These are phyloP conservation scores for Cinclus cinclus DNA, from an alignment of 2,113 vertebrate species.

Conservation along the genomic window DNA sequence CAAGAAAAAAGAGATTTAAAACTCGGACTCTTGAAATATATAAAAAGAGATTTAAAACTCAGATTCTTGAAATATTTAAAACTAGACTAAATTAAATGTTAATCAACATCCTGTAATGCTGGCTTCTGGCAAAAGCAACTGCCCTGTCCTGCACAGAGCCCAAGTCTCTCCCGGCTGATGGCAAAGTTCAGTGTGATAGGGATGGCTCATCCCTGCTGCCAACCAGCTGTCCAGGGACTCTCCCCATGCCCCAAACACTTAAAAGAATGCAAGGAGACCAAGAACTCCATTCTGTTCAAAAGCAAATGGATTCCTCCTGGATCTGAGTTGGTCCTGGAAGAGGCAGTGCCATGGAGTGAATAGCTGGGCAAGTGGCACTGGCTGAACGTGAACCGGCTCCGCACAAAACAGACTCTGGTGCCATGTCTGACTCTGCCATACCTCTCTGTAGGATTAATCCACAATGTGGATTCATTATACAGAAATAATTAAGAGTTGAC, in stretches of 20 bases:
- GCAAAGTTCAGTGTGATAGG: neutral
- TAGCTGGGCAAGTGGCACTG: neutral
- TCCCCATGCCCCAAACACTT: neutral
- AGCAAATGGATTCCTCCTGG: neutral
- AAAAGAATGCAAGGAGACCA: neutral
- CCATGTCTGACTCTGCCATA: neutral
- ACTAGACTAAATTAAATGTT: neutral
- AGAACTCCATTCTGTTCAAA: neutral
- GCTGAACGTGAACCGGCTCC: neutral
- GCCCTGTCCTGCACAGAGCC: neutral
- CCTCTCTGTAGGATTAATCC: neutral
- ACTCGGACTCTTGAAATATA: neutral
- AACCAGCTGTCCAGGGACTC: neutral
- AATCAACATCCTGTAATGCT: neutral
- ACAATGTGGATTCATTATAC: neutral
- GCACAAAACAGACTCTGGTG: neutral
- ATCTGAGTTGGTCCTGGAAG: neutral
- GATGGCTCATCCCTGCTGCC: neutral
- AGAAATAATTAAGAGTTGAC: slow-evolving; percentile 20
- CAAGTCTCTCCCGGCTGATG: neutral
- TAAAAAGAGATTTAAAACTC: neutral
- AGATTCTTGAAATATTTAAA: neutral
- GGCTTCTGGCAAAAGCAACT: neutral
- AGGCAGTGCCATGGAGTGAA: neutral
- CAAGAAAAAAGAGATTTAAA: neutral